Conservation (phyloP, 2,797 vertebrate genomes). For the Pygocentrus nattereri region DNA sequence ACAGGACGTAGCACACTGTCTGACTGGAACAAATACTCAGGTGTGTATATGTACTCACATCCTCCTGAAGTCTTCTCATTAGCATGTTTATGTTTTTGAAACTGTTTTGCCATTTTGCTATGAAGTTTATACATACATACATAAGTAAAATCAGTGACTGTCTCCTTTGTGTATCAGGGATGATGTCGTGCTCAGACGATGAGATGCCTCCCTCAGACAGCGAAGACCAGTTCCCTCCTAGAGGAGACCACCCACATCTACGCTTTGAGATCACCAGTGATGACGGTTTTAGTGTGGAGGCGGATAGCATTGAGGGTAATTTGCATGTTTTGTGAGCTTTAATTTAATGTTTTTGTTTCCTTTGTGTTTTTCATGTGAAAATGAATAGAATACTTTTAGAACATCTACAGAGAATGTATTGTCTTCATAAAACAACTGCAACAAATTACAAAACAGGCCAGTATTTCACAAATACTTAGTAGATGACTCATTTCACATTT, state of each 20-base stretch:
- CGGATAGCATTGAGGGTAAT: constrained; percentile 89
- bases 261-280: constrained; percentile 90
- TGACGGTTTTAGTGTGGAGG: constrained; percentile 90
- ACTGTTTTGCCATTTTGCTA: neutral
- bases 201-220: constrained; percentile 80
- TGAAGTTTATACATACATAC: too few relatives aligned
- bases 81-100: neutral
- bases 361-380: too few relatives aligned
- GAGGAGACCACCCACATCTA: constrained; percentile 84
- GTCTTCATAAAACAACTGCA: too few relatives aligned
- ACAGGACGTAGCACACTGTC: constrained; percentile 75
- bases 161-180: constrained; percentile 71
- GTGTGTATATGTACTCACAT: constrained; percentile 57
- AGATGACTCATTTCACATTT: neutral
- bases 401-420: neutral
- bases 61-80: neutral
- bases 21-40: constrained; percentile 86
- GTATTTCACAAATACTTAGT: neutral
- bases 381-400: neutral
- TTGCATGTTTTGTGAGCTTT: too few relatives aligned
- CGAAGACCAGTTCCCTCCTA: constrained; percentile 76
- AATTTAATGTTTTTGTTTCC: too few relatives aligned
- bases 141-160: neutral
- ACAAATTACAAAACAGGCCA: too few relatives aligned
- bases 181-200: constrained; percentile 86